Evolutionary conservation across 1,140 invertebrate genomes (phyloP).

Genomic region (Pteromalus puparum): DNA sequence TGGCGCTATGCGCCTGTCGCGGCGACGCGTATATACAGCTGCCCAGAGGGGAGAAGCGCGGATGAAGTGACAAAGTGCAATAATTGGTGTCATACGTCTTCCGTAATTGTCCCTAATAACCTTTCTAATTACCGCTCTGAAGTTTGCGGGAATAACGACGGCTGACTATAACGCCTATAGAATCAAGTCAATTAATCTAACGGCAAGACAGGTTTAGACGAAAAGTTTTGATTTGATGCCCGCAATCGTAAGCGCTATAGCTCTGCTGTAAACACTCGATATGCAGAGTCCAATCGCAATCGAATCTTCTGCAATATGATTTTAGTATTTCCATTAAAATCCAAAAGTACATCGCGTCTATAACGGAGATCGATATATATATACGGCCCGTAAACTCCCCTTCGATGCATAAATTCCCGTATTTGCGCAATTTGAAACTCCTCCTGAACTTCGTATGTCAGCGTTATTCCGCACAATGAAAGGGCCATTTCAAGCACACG

Average conservation of each 20-base stretch:
- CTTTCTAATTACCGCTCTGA: conserved; percentile 50
- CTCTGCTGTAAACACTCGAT: too few relatives aligned
- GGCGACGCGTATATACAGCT: not conserved
- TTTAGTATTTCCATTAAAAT: conserved; percentile 33
- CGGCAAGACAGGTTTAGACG: conserved; percentile 41
- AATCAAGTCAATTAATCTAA: conserved; percentile 49
- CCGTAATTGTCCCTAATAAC: conserved; percentile 54
- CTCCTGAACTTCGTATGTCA: conserved; percentile 50
- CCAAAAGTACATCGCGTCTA: conserved; percentile 7
- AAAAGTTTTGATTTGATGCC: conserved; percentile 30
- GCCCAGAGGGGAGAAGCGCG: conserved; percentile 35
- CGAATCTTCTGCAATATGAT: conserved; percentile 3
- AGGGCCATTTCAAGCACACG: conserved; percentile 37
- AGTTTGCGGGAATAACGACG: conserved; percentile 53
- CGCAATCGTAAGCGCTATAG: not conserved
- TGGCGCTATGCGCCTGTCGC: not conserved
- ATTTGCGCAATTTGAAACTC: conserved; percentile 52
- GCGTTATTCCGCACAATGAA: conserved; percentile 54
- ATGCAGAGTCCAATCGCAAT: not conserved
- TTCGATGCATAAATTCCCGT: conserved; percentile 44
- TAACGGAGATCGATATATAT: conserved; percentile 26
- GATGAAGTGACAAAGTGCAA: conserved; percentile 53
- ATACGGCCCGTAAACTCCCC: not conserved
- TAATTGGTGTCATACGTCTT: conserved; percentile 55
- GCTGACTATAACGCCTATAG: conserved; percentile 24